phyloP scores from a whole-genome alignment of 1,140 invertebrate species.

The Thaumatotibia leucotreta region DNA sequence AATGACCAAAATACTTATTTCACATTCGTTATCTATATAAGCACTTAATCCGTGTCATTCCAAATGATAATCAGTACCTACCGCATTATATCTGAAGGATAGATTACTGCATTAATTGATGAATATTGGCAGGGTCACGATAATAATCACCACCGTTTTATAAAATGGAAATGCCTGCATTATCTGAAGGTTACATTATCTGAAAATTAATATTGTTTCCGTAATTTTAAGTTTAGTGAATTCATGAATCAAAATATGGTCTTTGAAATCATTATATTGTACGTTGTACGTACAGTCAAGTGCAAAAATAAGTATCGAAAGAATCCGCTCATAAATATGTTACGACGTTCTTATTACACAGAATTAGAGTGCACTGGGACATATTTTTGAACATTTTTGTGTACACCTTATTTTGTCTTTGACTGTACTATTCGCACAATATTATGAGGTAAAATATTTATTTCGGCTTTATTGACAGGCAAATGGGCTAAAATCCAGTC shows the following conservation, averaged over 20 bases:
- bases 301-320: too few species aligned
- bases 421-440: too few species aligned
- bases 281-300: too few species aligned
- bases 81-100: neutral
- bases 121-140: neutral
- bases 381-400: too few species aligned
- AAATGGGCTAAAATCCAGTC: constrained; percentile 86
- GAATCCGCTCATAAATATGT: too few species aligned
- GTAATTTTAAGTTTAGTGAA: too few species aligned
- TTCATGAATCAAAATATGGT: too few species aligned
- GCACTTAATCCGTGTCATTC: neutral
- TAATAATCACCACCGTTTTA: neutral
- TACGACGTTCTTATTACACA: too few species aligned
- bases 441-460: too few species aligned
- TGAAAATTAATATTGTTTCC: neutral
- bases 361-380: too few species aligned
- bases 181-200: neutral
- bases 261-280: too few species aligned
- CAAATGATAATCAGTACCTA: neutral
- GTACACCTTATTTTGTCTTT: too few species aligned
- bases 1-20: neutral
- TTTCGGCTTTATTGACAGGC: constrained; percentile 48
- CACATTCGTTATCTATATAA: neutral
- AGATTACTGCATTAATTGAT: constrained; percentile 15
- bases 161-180: neutral